Evolutionary conservation across 2,113 vertebrate genomes (phyloP), one percentile per base, ranked within the genome.

Genomic region (Spheniscus mendiculus): DNA sequence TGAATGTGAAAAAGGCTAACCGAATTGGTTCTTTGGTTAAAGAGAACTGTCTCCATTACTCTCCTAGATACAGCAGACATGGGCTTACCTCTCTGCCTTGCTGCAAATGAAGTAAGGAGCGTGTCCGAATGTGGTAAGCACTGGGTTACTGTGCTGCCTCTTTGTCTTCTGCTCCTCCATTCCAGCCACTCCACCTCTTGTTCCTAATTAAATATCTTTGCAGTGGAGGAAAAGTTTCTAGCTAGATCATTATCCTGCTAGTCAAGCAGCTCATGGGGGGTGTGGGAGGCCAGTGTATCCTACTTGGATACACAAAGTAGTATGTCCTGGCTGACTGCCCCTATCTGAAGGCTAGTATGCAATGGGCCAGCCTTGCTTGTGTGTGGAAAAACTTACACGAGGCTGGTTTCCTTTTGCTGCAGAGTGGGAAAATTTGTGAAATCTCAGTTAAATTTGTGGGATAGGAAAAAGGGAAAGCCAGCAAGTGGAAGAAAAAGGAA

Each of bases 401-500:
- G 23, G 9, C 25, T 94, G 34, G 53, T 96, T 94, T 97, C 95
- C 92, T 97, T 95, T 91, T 69, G 40, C 90, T 94, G 71, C 74
- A 80, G 70, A 93, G 34, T 72, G 85, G 96, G 96, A 97, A 97
- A 96, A 76, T 86, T 77, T 94, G 70, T 95, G 93, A 95, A 94
- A 96, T 82, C 92, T 92, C 50, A n/a, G 61, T 93, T 83, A 84
- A 63, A 52, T 91, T 87, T 93, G 73, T 94, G 66, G 62, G 66
- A 70, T 52, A 94, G 94, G 84, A 95, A 96, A 97, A 94, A 91
- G 4, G 21, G 67, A 96, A 95, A 94, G 29, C 53, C 81, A 86
- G 78, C 78, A 94, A 96, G 74, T 89, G 94, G 94, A 96, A 95
- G 78, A 90, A 96, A 89, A 95, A 53, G 20, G 56, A 91, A 88